Conservation (phyloP, 2,797 vertebrate genomes). For the Sebastes itinus region DNA sequence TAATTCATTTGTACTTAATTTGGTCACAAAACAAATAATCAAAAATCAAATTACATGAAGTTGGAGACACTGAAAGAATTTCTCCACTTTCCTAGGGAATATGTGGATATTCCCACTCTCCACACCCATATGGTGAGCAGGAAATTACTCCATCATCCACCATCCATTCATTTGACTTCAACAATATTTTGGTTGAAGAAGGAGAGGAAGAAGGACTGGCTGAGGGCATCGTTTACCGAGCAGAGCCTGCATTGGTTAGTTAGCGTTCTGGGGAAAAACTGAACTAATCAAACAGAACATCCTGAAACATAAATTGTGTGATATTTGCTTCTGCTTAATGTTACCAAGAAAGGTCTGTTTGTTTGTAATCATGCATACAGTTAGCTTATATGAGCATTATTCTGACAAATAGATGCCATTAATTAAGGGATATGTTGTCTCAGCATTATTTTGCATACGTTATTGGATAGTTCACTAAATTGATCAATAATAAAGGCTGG, state of each 20-base stretch:
- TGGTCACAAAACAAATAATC: constrained; percentile 8
- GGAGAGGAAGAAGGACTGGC: constrained; percentile 87
- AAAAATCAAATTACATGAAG: constrained; percentile 31
- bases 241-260: constrained; percentile 94
- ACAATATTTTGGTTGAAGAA: constrained; percentile 85
- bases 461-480: constrained; percentile 12
- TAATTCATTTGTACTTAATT: constrained; percentile 54
- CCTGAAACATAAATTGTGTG: constrained; percentile 4
- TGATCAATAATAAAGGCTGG: background rate
- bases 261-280: constrained; percentile 53
- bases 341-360: background rate
- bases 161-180: constrained; percentile 89
- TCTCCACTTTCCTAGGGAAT: constrained; percentile 77
- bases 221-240: constrained; percentile 90
- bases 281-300: constrained; percentile 32
- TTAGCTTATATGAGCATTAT: background rate
- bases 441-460: background rate
- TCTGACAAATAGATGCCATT: background rate
- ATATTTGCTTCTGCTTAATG: constrained; percentile 14
- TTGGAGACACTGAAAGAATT: constrained; percentile 75
- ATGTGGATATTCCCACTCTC: constrained; percentile 84
- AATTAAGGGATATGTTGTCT: background rate
- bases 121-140: constrained; percentile 92
- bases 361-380: constrained; percentile 1
- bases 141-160: constrained; percentile 89